Conservation (phyloP, 2,113 vertebrate genomes). For the Dicrurus megarhynchus region DNA sequence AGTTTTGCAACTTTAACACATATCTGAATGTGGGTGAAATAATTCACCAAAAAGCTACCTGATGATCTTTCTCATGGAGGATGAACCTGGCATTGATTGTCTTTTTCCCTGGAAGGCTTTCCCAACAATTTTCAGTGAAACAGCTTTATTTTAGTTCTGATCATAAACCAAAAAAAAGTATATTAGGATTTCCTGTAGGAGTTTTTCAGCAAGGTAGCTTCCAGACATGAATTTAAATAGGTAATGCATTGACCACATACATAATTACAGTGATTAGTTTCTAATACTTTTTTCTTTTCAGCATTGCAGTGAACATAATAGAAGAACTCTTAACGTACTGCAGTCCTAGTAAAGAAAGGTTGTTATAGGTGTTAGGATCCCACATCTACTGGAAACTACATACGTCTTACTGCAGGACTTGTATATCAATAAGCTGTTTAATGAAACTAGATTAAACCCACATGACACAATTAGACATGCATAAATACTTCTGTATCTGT, state of each 20-base stretch:
- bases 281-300: neutral
- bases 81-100: neutral
- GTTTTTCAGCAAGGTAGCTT: neutral
- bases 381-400: neutral
- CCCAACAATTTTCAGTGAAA: neutral
- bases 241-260: neutral
- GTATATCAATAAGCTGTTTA: neutral
- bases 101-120: neutral
- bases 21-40: neutral
- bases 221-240: slow-evolving; percentile 6
- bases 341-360: neutral
- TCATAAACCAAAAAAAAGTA: neutral
- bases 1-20: neutral
- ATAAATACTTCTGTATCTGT: neutral
- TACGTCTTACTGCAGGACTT: neutral
- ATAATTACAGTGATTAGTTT: slow-evolving; percentile 5
- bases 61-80: neutral
- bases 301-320: neutral
- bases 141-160: neutral
- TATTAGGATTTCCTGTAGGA: neutral
- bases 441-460: neutral
- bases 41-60: neutral
- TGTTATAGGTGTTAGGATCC: neutral
- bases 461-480: neutral
- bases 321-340: neutral